Percentiles rank a stretch among this genome's conserved stretches.
Conservation (phyloP, 2,888 invertebrate species). For the Drosophila putrida region DNA sequence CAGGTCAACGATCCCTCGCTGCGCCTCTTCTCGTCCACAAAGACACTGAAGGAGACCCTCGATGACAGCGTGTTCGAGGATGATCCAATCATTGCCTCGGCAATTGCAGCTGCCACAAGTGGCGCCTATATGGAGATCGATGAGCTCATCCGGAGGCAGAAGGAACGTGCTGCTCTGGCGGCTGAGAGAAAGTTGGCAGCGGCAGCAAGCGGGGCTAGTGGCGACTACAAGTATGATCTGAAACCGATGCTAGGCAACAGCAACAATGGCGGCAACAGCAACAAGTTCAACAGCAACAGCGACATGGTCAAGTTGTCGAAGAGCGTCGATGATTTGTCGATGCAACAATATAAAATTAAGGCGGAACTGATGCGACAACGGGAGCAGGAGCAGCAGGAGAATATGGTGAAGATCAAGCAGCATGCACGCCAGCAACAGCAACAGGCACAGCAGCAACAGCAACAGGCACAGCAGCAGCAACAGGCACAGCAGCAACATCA, state of each 20-base stretch:
- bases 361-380: slow-evolving; percentile 81
- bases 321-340: slow-evolving; percentile 82
- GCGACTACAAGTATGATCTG: slow-evolving; percentile 81
- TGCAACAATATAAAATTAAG: slow-evolving; percentile 82
- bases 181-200: slow-evolving; percentile 75
- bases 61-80: slow-evolving; percentile 86
- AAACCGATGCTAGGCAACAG: slow-evolving; percentile 80
- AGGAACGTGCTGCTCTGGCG: slow-evolving; percentile 79
- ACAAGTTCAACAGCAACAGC: slow-evolving; percentile 78
- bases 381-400: slow-evolving; percentile 83
- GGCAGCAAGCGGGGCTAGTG: slow-evolving; percentile 63
- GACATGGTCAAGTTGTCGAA: slow-evolving; percentile 81
- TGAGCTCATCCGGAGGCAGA: slow-evolving; percentile 83
- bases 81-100: slow-evolving; percentile 85
- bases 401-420: slow-evolving; percentile 82
- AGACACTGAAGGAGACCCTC: slow-evolving; percentile 85
- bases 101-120: slow-evolving; percentile 85
- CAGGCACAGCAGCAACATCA: slow-evolving; percentile 71
- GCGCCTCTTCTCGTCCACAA: slow-evolving; percentile 85
- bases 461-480: slow-evolving; percentile 68
- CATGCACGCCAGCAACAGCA: slow-evolving; percentile 83
- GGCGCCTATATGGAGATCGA: slow-evolving; percentile 85
- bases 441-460: slow-evolving; percentile 67
- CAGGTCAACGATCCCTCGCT: slow-evolving; percentile 86
- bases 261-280: slow-evolving; percentile 67